These are phyloP conservation scores for Boulengeromyrus knoepffleri DNA, from an alignment of 2,113 vertebrate genomes.

Conservation along the genomic window DNA sequence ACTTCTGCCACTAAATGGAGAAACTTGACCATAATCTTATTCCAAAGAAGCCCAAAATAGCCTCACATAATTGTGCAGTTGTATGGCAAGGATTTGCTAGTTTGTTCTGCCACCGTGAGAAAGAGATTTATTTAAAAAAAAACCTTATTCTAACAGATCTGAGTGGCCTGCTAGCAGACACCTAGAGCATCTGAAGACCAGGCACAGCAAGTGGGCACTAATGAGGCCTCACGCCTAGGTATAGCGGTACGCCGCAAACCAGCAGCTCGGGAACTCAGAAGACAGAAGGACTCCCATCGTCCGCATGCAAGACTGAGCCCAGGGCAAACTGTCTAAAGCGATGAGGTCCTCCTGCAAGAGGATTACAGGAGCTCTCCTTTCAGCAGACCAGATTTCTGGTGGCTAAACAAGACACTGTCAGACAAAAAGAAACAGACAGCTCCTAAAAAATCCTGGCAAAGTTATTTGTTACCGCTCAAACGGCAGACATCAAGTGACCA, in stretches of 20 bases:
- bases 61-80: not conserved
- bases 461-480: not conserved
- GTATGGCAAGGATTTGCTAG: not conserved
- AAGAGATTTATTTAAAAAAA: not conserved
- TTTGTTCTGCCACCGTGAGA: not conserved
- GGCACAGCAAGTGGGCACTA: not conserved
- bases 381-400: not conserved
- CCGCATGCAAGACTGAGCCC: not conserved
- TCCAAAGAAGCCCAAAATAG: not conserved
- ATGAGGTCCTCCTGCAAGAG: not conserved
- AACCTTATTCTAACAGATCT: not conserved
- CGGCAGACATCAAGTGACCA: not conserved
- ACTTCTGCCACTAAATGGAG: not conserved
- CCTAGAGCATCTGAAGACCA: not conserved
- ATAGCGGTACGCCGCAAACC: not conserved
- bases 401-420: not conserved
- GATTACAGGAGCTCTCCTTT: not conserved
- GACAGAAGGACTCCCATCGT: not conserved
- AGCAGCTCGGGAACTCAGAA: not conserved
- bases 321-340: not conserved
- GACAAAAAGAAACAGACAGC: not conserved
- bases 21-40: not conserved
- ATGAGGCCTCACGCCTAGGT: not conserved
- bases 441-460: not conserved
- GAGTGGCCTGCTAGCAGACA: not conserved